Conservation (phyloP, 2,797 vertebrate species). For the Poeciliopsis infans region DNA sequence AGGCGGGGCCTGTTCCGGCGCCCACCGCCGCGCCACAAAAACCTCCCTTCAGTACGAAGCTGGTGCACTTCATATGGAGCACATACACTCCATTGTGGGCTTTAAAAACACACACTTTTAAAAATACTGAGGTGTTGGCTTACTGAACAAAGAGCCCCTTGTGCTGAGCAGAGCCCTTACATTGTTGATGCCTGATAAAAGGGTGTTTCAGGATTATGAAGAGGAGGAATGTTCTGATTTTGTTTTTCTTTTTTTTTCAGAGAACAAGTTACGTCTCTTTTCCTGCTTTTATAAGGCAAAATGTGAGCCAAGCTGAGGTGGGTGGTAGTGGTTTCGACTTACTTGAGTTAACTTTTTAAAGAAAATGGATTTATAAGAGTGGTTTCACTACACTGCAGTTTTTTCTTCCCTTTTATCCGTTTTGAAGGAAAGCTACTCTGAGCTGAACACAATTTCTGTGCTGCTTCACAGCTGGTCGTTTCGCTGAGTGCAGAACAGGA, state of each 20-base stretch:
- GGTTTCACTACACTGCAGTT: neutral
- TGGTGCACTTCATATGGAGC: slow-evolving; percentile 19
- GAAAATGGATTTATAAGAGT: neutral
- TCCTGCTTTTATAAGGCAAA: neutral
- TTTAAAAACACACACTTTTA: slow-evolving; percentile 20
- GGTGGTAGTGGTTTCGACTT: neutral
- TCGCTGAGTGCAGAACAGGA: neutral
- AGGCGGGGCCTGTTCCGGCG: slow-evolving; percentile 42
- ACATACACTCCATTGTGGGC: slow-evolving; percentile 29
- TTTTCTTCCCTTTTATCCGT: neutral
- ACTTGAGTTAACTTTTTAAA: neutral
- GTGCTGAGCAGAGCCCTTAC: slow-evolving; percentile 18
- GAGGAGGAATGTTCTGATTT: slow-evolving; percentile 5
- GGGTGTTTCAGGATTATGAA: neutral
- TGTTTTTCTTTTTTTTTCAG: neutral
- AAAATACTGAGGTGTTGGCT: slow-evolving; percentile 33
- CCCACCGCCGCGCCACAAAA: slow-evolving; percentile 40
- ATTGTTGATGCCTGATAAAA: slow-evolving; percentile 6
- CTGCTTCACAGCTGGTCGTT: neutral
- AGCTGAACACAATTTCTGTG: neutral
- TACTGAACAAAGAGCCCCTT: slow-evolving; percentile 44
- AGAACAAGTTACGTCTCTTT: neutral
- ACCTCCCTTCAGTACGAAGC: slow-evolving; percentile 30
- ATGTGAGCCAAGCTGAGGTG: neutral
- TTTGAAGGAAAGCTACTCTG: neutral